phyloP scores from a whole-genome alignment of 1,140 invertebrate genomes.

The Reticulitermes speratus region DNA sequence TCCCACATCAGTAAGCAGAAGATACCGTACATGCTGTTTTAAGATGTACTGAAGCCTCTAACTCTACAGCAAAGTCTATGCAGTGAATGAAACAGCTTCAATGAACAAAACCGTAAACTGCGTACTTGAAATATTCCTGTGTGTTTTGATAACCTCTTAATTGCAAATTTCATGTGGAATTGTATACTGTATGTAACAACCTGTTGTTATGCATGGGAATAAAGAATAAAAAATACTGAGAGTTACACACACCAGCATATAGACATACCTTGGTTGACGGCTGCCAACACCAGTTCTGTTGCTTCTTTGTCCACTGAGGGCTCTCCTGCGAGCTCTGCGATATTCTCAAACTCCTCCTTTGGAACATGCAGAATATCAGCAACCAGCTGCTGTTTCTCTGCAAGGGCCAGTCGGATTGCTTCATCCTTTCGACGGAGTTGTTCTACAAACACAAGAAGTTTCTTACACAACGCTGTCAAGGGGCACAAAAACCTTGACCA shows the following conservation, averaged over 20 bases:
- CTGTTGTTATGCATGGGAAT: not conserved
- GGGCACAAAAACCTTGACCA: too few relatives aligned
- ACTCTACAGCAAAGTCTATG: too few relatives aligned
- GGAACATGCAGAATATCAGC: constrained; percentile 76
- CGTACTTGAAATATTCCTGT: too few relatives aligned
- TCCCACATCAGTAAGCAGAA: too few relatives aligned
- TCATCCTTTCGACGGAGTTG: constrained; percentile 70
- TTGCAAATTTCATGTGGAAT: not conserved
- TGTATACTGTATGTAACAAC: not conserved
- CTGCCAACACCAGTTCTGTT: constrained; percentile 66
- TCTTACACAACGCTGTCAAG: too few relatives aligned
- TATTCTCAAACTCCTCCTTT: constrained; percentile 64
- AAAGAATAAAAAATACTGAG: constrained; percentile 42
- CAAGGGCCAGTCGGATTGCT: constrained; percentile 66
- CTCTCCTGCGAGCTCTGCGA: constrained; percentile 60
- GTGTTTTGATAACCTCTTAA: too few relatives aligned
- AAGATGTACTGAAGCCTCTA: too few relatives aligned
- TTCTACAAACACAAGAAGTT: constrained; percentile 50
- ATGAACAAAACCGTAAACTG: too few relatives aligned
- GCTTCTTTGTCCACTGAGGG: constrained; percentile 58
- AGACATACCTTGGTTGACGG: constrained; percentile 66
- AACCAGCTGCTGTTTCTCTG: constrained; percentile 71
- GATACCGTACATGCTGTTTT: too few relatives aligned
- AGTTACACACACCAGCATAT: too few relatives aligned
- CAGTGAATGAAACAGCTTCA: too few relatives aligned